Conservation (phyloP, 2,888 invertebrate genomes). For the Sclerodermus sp. region DNA sequence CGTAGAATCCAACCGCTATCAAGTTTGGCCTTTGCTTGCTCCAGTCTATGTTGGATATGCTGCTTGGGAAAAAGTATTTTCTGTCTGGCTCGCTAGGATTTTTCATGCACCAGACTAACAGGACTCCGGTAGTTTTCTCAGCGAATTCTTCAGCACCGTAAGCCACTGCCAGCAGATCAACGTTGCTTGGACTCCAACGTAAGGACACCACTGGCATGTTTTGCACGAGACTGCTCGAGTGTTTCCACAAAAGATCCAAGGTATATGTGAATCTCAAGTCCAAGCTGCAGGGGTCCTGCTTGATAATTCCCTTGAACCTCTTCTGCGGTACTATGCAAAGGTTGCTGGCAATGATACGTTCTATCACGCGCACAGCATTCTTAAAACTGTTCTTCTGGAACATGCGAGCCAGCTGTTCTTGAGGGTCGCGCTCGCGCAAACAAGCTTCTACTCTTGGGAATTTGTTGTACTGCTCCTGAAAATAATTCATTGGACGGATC, state of each 20-base stretch:
- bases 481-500: too few species aligned
- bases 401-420: constrained; percentile 51
- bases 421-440: constrained; percentile 11
- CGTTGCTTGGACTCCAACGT: constrained; percentile 69
- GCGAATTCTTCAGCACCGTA: constrained; percentile 61
- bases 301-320: constrained; percentile 68
- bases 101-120: constrained; percentile 75
- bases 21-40: constrained; percentile 70
- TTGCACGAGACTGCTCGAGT: constrained; percentile 58
- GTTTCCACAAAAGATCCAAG: constrained; percentile 70
- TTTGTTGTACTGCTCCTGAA: constrained; percentile 19
- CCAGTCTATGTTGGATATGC: constrained; percentile 73
- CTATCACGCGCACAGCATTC: constrained; percentile 67
- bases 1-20: constrained; percentile 74
- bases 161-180: constrained; percentile 73
- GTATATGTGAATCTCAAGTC: constrained; percentile 70
- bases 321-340: constrained; percentile 70
- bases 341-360: constrained; percentile 73
- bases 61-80: constrained; percentile 64
- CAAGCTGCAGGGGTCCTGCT: constrained; percentile 66
- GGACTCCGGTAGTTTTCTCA: constrained; percentile 38
- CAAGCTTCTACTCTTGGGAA: constrained; percentile 7
- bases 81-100: constrained; percentile 79
- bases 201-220: constrained; percentile 66
- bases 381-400: constrained; percentile 37